Conservation (phyloP, 1,140 invertebrate species). For the Drosophila virilis region DNA sequence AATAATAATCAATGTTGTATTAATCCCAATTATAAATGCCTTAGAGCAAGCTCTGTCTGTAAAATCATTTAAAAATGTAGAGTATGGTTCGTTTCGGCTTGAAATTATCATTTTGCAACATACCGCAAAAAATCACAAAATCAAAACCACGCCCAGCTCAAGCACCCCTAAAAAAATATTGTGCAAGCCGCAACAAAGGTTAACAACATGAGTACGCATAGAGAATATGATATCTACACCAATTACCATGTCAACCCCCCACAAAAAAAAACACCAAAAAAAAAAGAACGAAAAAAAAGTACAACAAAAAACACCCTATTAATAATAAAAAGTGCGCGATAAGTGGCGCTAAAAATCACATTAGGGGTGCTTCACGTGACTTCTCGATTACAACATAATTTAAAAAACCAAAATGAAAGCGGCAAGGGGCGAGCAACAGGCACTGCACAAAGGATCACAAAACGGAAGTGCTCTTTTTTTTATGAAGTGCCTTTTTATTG, state of each 20-base stretch:
- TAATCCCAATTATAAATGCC: too few species aligned
- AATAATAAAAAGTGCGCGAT: slow-evolving; percentile 55
- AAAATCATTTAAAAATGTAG: too few species aligned
- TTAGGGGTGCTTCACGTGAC: slow-evolving; percentile 73
- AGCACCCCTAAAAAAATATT: slow-evolving; percentile 24
- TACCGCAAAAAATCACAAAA: slow-evolving; percentile 15
- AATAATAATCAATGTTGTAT: too few species aligned
- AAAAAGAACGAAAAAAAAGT: slow-evolving; percentile 18
- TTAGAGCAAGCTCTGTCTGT: too few species aligned
- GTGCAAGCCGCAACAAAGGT: slow-evolving; percentile 24
- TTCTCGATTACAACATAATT: slow-evolving; percentile 72
- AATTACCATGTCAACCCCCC: slow-evolving; percentile 70
- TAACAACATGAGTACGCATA: slow-evolving; percentile 54
- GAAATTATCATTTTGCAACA: too few species aligned
- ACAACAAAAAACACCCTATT: slow-evolving; percentile 58
- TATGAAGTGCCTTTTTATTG: slow-evolving; percentile 82
- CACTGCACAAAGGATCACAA: slow-evolving; percentile 33
- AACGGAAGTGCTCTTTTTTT: slow-evolving; percentile 76
- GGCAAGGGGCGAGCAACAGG: slow-evolving; percentile 28
- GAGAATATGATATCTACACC: slow-evolving; percentile 37
- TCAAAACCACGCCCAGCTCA: slow-evolving; percentile 34
- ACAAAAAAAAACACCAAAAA: slow-evolving; percentile 11
- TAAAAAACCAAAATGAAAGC: slow-evolving; percentile 50
- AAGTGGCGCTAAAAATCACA: slow-evolving; percentile 78
- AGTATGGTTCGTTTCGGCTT: too few species aligned